Evolutionary conservation across 1,140 invertebrate genomes (phyloP).

Genomic region (Euwallacea similis): DNA sequence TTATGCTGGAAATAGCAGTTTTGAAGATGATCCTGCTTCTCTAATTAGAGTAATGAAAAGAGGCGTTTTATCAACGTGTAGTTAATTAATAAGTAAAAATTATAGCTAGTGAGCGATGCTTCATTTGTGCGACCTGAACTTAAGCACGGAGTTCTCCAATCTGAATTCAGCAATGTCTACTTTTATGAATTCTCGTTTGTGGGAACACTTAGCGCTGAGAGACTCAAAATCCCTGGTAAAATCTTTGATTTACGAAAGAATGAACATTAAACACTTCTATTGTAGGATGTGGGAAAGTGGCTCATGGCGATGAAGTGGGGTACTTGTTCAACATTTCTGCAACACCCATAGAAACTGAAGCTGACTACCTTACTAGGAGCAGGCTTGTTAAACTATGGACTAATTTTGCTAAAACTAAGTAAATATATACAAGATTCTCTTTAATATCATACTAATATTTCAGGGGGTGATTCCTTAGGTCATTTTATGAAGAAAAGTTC

Average conservation of each 20-base stretch:
- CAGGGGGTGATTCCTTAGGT: no score
- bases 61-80: no score
- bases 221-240: conserved; percentile 16
- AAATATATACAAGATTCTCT: neutral
- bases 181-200: conserved; percentile 24
- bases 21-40: conserved; percentile 16
- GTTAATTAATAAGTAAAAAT: neutral
- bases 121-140: conserved; percentile 8
- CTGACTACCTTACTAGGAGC: conserved; percentile 20
- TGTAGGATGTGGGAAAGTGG: conserved; percentile 17
- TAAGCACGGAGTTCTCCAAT: conserved; percentile 19
- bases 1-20: conserved; percentile 14
- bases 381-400: conserved; percentile 18
- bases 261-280: neutral
- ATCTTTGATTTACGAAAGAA: neutral
- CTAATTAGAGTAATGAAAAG: conserved; percentile 6
- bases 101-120: conserved; percentile 12
- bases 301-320: conserved; percentile 10
- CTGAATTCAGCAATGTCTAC: conserved; percentile 9
- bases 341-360: conserved; percentile 16
- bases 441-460: neutral
- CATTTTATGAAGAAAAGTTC: no score
- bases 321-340: conserved; percentile 21
- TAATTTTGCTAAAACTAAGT: conserved; percentile 19
- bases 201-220: conserved; percentile 2